phyloP scores from a whole-genome alignment of 2,113 vertebrate genomes.

The Triplophysa siluroides region DNA sequence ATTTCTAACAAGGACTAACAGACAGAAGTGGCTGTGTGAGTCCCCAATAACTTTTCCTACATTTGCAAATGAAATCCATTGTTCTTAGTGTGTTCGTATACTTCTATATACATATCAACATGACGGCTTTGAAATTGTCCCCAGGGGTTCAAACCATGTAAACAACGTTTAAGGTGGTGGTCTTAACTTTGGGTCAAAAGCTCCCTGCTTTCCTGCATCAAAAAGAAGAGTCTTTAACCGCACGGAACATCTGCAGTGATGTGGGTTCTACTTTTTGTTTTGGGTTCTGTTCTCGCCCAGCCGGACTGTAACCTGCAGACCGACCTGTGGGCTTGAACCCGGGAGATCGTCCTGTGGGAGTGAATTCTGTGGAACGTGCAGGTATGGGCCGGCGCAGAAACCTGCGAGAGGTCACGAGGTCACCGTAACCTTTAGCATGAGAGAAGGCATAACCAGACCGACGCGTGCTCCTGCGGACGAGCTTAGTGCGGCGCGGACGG shows the following conservation, averaged over 20 bases:
- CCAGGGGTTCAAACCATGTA: constrained; percentile 1
- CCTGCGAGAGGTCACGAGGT: constrained; percentile 87
- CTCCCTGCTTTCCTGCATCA: background rate
- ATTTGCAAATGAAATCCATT: background rate
- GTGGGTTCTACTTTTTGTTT: constrained; percentile 67
- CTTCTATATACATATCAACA: background rate
- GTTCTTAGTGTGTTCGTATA: constrained; percentile 6
- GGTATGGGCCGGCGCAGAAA: constrained; percentile 74
- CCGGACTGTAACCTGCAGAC: constrained; percentile 76
- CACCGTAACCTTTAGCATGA: constrained; percentile 88
- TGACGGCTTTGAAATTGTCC: background rate
- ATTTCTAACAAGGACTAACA: background rate
- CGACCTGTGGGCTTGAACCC: constrained; percentile 73
- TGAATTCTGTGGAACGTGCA: constrained; percentile 53
- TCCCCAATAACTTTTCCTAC: background rate
- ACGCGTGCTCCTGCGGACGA: constrained; percentile 76
- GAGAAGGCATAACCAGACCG: constrained; percentile 95
- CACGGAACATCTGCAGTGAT: constrained; percentile 75
- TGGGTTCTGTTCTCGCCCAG: constrained; percentile 62
- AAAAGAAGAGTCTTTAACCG: constrained; percentile 44
- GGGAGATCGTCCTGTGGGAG: constrained; percentile 55
- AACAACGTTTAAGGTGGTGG: constrained; percentile 3
- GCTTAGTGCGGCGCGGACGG: constrained; percentile 60
- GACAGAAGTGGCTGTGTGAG: background rate
- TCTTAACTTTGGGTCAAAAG: background rate